Evolutionary conservation across 2,113 vertebrate genomes (phyloP).

Genomic region (Romanogobio albipinnatus): DNA sequence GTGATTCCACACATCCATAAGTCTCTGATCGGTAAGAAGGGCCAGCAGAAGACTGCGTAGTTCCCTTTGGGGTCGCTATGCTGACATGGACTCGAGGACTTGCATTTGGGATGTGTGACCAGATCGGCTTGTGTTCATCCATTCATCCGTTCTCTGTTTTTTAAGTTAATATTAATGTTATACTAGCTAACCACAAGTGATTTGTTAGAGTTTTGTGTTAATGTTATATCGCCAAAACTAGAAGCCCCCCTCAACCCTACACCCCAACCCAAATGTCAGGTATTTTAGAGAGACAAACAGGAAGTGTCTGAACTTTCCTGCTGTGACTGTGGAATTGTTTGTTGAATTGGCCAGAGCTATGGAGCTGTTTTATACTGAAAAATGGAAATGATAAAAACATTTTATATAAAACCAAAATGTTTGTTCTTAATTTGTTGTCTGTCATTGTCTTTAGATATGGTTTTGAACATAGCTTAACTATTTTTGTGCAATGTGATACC

Average conservation of each 20-base stretch:
- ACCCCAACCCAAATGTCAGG: slow-evolving; percentile 70
- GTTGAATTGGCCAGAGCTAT: slow-evolving; percentile 84
- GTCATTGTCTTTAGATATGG: not conserved
- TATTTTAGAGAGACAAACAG: slow-evolving; percentile 84
- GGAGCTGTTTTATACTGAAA: slow-evolving; percentile 93
- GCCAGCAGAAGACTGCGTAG: slow-evolving; percentile 97
- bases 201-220: slow-evolving; percentile 76
- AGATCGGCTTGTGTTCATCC: slow-evolving; percentile 72
- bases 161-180: slow-evolving; percentile 74
- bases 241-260: slow-evolving; percentile 57
- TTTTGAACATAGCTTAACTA: not conserved
- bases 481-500: not conserved
- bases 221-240: slow-evolving; percentile 74
- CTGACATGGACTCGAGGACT: slow-evolving; percentile 66
- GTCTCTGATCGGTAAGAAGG: slow-evolving; percentile 98
- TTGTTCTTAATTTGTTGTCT: not conserved
- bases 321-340: slow-evolving; percentile 75
- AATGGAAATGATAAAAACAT: slow-evolving; percentile 90
- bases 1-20: slow-evolving; percentile 99
- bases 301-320: slow-evolving; percentile 73
- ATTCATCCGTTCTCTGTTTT: slow-evolving; percentile 51
- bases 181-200: slow-evolving; percentile 75
- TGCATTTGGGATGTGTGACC: slow-evolving; percentile 70
- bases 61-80: slow-evolving; percentile 70
- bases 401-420: slow-evolving; percentile 71